Conservation (phyloP, 2,113 vertebrate species). For the Ophthalmolycus amberensis region DNA sequence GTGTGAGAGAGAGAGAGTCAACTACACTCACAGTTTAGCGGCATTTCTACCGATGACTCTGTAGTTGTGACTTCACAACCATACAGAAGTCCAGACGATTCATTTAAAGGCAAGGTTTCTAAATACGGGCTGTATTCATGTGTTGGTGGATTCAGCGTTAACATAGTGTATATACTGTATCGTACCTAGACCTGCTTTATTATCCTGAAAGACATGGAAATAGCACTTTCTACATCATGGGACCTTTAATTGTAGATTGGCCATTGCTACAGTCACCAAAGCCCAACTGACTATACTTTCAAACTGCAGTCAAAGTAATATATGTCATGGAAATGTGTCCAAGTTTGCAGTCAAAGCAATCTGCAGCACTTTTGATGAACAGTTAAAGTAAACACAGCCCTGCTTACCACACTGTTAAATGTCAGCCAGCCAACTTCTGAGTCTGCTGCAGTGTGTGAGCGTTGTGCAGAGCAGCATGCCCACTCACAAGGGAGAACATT, state of each 20-base stretch:
- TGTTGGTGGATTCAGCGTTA: not conserved
- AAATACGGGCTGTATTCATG: not conserved
- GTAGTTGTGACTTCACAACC: no score
- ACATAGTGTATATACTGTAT: not conserved
- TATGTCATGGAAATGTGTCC: not conserved
- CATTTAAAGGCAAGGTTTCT: not conserved
- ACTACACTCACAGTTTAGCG: not conserved
- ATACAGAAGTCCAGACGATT: not conserved
- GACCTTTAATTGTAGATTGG: not conserved
- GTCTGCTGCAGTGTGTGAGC: conserved; percentile 21
- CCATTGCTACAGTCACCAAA: not conserved
- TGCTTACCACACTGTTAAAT: conserved; percentile 49
- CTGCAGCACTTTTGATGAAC: conserved; percentile 32
- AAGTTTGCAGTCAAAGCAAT: conserved; percentile 12
- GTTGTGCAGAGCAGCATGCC: conserved; percentile 52
- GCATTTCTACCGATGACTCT: not conserved
- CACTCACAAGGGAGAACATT: conserved; percentile 67
- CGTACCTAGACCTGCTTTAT: not conserved
- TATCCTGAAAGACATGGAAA: not conserved
- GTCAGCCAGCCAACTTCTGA: conserved; percentile 53
- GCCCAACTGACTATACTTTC: not conserved
- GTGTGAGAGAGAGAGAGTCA: no score
- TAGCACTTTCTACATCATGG: not conserved
- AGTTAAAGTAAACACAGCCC: conserved; percentile 40
- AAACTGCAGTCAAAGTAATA: not conserved